These are phyloP conservation scores for Polymixis flavicincta DNA, from an alignment of 2,888 invertebrate genomes.

Conservation along the genomic window DNA sequence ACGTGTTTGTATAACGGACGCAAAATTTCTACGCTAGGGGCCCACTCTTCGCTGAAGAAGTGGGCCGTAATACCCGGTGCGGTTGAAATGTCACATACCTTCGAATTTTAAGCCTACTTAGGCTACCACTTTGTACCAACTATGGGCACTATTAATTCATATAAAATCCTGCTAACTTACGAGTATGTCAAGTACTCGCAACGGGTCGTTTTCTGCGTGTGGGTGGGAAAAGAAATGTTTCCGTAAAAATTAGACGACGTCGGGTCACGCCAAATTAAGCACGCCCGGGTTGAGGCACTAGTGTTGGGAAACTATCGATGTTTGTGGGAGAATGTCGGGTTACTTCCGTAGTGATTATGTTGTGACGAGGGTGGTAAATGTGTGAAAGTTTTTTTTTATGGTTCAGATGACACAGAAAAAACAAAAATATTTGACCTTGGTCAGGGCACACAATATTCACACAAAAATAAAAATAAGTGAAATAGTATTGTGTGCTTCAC, in stretches of 20 bases:
- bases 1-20: no score
- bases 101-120: neutral
- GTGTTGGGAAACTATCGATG: slow-evolving; percentile 68
- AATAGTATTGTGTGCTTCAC: no score
- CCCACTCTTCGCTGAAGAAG: neutral
- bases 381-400: neutral
- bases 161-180: slow-evolving; percentile 12
- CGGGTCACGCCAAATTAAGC: slow-evolving; percentile 81
- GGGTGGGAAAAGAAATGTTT: slow-evolving; percentile 78
- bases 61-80: neutral
- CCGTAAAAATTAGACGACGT: slow-evolving; percentile 81
- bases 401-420: no score
- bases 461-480: no score
- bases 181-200: slow-evolving; percentile 33
- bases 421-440: no score
- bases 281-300: slow-evolving; percentile 69
- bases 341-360: slow-evolving; percentile 1
- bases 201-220: slow-evolving; percentile 48
- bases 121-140: neutral
- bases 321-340: neutral
- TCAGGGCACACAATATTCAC: no score
- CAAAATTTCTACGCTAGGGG: no score
- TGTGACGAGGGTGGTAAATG: neutral
- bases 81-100: neutral
- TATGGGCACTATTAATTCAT: neutral